A percentile compares a stretch with the other conserved stretches of the same genome.
These are phyloP conservation scores for Fulmarus glacialis DNA, from an alignment of 2,113 vertebrate species.

Conservation along the genomic window DNA sequence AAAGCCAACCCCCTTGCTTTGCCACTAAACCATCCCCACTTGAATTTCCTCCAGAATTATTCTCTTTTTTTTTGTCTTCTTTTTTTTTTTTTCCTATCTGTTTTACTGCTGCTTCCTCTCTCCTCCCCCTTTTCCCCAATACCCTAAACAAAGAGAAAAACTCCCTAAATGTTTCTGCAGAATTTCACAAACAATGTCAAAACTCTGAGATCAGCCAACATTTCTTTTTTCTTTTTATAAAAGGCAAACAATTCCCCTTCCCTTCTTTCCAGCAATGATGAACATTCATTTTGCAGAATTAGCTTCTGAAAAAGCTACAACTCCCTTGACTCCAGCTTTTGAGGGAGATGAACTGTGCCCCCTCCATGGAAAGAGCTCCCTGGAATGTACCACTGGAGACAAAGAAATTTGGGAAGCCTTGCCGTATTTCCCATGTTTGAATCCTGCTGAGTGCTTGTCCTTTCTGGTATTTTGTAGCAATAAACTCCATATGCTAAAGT, in stretches of 20 bases:
- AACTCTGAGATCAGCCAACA: neutral
- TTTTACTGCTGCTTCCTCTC: neutral
- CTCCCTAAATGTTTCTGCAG: neutral
- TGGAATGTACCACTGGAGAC: neutral
- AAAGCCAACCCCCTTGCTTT: neutral
- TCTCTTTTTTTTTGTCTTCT: fast-evolving
- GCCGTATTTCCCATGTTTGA: neutral
- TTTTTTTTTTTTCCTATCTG: neutral
- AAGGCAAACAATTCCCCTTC: neutral
- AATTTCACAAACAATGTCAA: neutral
- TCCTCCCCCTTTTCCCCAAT: neutral
- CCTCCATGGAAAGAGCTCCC: neutral
- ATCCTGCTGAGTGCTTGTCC: neutral
- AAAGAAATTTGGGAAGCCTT: neutral
- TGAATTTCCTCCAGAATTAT: neutral
- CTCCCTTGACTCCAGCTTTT: neutral
- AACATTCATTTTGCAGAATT: neutral
- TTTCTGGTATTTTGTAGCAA: neutral
- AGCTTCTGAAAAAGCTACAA: neutral
- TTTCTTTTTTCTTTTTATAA: neutral
- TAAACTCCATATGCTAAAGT: neutral
- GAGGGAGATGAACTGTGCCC: neutral
- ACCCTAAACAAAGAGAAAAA: neutral
- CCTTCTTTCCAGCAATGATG: neutral
- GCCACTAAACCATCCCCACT: neutral